A percentile compares a stretch with the other conserved stretches of the same genome.
These are phyloP conservation scores for Atherinosoma microstoma DNA, from an alignment of 2,797 vertebrate species.

Conservation along the genomic window DNA sequence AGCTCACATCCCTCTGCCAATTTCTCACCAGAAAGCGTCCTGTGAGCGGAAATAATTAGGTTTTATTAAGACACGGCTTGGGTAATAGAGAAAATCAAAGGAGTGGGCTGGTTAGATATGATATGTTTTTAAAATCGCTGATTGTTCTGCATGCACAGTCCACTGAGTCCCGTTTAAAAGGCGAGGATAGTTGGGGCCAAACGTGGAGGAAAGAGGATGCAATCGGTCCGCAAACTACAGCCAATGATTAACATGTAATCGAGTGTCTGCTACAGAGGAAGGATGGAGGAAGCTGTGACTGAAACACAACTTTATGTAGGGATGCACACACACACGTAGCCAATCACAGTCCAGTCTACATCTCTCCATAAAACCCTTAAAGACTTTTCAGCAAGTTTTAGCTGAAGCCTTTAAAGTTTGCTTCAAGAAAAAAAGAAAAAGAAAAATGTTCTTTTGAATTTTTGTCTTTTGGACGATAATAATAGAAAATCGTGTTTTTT, in stretches of 20 bases:
- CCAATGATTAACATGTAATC: conserved; percentile 26
- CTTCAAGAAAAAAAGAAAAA: too few species aligned
- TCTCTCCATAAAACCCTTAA: background rate
- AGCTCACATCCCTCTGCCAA: conserved; percentile 92
- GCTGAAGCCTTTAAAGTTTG: background rate
- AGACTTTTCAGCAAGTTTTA: background rate
- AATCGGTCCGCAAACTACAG: conserved; percentile 8
- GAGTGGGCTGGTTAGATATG: conserved; percentile 71
- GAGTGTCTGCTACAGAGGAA: conserved; percentile 10
- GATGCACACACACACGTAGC: background rate
- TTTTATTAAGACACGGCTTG: conserved; percentile 83
- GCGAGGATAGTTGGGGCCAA: conserved; percentile 34
- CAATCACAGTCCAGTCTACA: background rate
- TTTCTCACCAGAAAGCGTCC: conserved; percentile 86
- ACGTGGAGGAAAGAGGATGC: conserved; percentile 27
- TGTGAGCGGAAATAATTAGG: conserved; percentile 85
- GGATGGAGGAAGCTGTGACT: background rate
- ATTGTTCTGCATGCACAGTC: conserved; percentile 57
- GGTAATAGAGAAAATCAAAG: conserved; percentile 80
- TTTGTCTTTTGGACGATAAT: too few species aligned
- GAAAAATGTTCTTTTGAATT: too few species aligned
- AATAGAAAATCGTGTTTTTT: too few species aligned
- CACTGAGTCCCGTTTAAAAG: conserved; percentile 57
- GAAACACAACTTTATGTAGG: background rate
- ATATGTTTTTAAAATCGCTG: conserved; percentile 70